phyloP scores from a whole-genome alignment of 2,888 invertebrate genomes.

The Ectropis crepuscularia region DNA sequence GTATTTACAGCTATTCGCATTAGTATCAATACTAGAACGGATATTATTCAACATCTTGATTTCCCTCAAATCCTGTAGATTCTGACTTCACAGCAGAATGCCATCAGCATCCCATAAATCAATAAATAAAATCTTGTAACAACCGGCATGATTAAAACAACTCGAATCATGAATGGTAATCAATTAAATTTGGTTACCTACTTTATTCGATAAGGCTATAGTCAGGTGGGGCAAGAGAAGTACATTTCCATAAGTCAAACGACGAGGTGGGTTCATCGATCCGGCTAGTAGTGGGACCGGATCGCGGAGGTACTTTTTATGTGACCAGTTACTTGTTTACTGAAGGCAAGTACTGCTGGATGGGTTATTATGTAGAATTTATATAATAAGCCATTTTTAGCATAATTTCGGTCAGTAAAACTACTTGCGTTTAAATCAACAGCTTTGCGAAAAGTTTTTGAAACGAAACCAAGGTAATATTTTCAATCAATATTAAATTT shows the following conservation, averaged over 20 bases:
- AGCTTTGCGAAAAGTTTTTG: not conserved
- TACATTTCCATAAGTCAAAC: constrained; percentile 81
- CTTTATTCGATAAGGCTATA: constrained; percentile 35
- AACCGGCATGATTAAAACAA: constrained; percentile 28
- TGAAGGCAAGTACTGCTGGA: constrained; percentile 54
- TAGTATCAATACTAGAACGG: too few relatives aligned
- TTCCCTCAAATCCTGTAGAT: too few relatives aligned
- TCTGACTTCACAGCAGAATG: not conserved
- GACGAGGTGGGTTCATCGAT: constrained; percentile 77
- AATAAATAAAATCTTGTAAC: constrained; percentile 13
- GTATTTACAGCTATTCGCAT: too few relatives aligned
- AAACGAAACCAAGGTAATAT: too few relatives aligned
- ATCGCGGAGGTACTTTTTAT: constrained; percentile 76
- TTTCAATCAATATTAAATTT: too few relatives aligned
- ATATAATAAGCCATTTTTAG: constrained; percentile 41
- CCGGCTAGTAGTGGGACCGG: constrained; percentile 79
- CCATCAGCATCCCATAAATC: not conserved
- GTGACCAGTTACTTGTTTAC: constrained; percentile 77
- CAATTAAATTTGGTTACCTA: constrained; percentile 45
- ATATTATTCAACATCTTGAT: too few relatives aligned
- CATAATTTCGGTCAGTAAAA: constrained; percentile 9
- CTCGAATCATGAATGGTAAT: constrained; percentile 44
- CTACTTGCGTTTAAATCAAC: constrained; percentile 6
- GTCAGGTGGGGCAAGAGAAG: constrained; percentile 71
- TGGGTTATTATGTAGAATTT: constrained; percentile 45